Conservation (phyloP, 2,113 vertebrate genomes). For the Motacilla alba region DNA sequence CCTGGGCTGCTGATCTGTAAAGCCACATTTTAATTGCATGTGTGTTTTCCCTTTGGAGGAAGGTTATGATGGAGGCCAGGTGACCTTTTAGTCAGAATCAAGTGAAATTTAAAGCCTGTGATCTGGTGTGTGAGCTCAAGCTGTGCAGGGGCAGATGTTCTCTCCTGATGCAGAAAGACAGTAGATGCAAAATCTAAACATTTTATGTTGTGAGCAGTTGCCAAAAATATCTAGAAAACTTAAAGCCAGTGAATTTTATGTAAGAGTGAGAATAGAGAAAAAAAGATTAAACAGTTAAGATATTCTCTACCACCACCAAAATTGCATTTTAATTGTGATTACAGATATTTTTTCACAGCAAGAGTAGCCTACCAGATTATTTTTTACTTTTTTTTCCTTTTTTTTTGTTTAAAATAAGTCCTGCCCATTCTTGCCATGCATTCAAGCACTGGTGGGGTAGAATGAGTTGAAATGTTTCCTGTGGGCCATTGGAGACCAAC, state of each 20-base stretch:
- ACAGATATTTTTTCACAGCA: not conserved
- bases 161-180: not conserved
- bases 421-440: not conserved
- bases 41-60: not conserved
- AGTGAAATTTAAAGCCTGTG: not conserved
- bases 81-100: not conserved
- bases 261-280: not conserved
- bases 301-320: not conserved
- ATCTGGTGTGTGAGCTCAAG: not conserved
- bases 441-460: accelerated
- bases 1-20: not conserved
- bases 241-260: not conserved
- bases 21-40: not conserved
- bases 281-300: not conserved
- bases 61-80: not conserved
- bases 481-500: not conserved
- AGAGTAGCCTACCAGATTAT: not conserved
- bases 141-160: not conserved
- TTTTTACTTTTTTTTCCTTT: not conserved
- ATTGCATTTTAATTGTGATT: not conserved
- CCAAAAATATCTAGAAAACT: not conserved
- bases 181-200: not conserved
- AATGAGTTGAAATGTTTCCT: not conserved
- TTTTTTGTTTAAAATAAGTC: not conserved
- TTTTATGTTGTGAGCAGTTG: not conserved